Percentiles rank a stretch among this genome's conserved stretches.
Conservation (phyloP, 1,140 invertebrate species). For the Drosophila pruinosa region DNA sequence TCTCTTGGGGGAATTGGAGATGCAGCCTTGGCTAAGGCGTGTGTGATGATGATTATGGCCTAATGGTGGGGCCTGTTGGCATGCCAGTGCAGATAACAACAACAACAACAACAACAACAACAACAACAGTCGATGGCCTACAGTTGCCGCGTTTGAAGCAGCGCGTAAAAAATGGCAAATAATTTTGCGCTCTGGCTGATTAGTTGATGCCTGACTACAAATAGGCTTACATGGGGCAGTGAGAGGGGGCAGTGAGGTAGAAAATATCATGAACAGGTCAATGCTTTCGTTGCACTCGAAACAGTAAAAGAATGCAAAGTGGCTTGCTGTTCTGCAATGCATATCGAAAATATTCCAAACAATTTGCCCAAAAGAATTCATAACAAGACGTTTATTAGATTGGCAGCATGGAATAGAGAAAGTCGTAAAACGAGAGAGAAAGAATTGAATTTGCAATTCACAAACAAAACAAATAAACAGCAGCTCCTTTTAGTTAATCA, state of each 20-base stretch:
- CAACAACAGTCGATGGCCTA: conserved; percentile 44
- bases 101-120: conserved; percentile 18
- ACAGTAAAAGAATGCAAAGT: conserved; percentile 20
- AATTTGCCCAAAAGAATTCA: neutral
- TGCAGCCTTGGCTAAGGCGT: conserved; percentile 69
- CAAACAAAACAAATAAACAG: no score
- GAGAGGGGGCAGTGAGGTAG: neutral
- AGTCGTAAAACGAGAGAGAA: no score
- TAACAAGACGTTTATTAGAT: neutral
- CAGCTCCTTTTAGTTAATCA: no score
- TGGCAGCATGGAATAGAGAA: no score
- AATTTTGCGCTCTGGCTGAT: conserved; percentile 78
- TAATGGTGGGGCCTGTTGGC: conserved; percentile 78
- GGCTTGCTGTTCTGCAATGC: conserved; percentile 2
- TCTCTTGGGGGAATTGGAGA: conserved; percentile 8
- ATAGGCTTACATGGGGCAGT: neutral
- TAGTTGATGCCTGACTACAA: conserved; percentile 62
- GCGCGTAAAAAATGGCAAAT: conserved; percentile 80
- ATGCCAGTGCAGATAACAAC: conserved; percentile 56
- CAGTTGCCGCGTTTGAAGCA: conserved; percentile 77
- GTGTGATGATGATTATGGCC: conserved; percentile 80
- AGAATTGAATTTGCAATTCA: no score
- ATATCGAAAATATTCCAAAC: neutral
- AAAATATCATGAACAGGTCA: conserved; percentile 8
- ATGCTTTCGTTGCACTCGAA: conserved; percentile 12